phyloP scores from a whole-genome alignment of 1,140 invertebrate species.

The Luehdorfia chinensis region DNA sequence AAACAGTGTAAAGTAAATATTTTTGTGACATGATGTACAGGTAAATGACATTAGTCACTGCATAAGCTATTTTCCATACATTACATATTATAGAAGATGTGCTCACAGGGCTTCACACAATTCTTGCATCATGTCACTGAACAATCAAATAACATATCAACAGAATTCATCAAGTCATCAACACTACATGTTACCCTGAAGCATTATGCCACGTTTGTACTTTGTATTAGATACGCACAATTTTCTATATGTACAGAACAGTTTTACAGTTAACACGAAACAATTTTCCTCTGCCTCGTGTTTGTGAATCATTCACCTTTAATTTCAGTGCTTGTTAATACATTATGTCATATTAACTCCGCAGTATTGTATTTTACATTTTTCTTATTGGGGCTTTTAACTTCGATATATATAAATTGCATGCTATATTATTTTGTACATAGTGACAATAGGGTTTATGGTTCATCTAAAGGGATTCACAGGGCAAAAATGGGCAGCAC shows the following conservation, averaged over 20 bases:
- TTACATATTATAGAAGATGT: conserved; percentile 32
- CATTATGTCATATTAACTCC: too few species aligned
- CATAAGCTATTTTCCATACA: conserved; percentile 51
- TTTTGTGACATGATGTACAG: conserved; percentile 72
- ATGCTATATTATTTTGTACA: too few species aligned
- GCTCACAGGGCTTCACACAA: conserved; percentile 57
- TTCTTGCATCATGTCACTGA: conserved; percentile 67
- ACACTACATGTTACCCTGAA: conserved; percentile 28
- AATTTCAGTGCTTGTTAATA: too few species aligned
- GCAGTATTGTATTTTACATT: conserved; percentile 12
- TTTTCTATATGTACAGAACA: not conserved
- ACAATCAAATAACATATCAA: conserved; percentile 53
- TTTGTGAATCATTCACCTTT: conserved; percentile 34
- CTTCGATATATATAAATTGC: too few species aligned
- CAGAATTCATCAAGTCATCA: conserved; percentile 33
- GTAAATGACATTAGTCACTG: conserved; percentile 42
- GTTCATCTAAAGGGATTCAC: too few species aligned
- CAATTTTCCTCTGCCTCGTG: not conserved
- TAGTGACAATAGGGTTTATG: too few species aligned
- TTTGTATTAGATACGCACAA: conserved; percentile 46
- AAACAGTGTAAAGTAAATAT: conserved; percentile 60
- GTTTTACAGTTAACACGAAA: not conserved
- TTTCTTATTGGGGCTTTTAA: too few species aligned
- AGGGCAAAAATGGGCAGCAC: too few species aligned
- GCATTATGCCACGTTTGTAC: conserved; percentile 25